phyloP scores from a whole-genome alignment of 2,797 vertebrate species.

The Thamnophis elegans region DNA sequence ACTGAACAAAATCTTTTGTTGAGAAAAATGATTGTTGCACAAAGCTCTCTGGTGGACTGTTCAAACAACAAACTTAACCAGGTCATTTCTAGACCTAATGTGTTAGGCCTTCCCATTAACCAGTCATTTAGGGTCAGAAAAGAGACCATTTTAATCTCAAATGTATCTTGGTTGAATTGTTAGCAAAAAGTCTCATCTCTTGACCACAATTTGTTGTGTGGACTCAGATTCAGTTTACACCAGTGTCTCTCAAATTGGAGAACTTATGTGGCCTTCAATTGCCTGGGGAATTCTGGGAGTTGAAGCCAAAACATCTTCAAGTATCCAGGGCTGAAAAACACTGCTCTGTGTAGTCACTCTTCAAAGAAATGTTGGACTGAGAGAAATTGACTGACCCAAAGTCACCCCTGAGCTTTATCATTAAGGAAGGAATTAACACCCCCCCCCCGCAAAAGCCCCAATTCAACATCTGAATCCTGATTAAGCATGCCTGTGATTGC shows the following conservation, averaged over 20 bases:
- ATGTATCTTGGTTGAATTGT: neutral
- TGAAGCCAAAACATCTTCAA: neutral
- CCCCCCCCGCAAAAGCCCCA: too few species aligned
- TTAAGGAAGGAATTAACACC: neutral
- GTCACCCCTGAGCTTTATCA: neutral
- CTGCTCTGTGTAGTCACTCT: neutral
- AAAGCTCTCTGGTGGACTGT: neutral
- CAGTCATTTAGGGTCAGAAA: neutral
- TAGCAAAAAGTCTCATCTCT: neutral
- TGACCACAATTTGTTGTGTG: neutral
- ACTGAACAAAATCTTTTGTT: neutral
- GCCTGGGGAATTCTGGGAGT: neutral
- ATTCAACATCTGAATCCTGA: neutral
- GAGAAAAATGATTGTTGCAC: neutral
- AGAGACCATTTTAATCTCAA: neutral
- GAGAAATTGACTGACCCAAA: neutral
- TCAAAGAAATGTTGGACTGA: neutral
- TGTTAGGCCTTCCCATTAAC: neutral
- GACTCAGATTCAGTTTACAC: neutral
- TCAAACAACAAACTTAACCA: neutral
- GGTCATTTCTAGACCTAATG: neutral
- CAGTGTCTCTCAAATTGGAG: neutral
- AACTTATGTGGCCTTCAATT: neutral
- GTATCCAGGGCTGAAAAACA: neutral
- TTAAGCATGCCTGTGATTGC: neutral